A percentile compares a stretch with the other conserved stretches of the same genome.
phyloP scores from a whole-genome alignment of 2,888 invertebrate species.

The Ectemnius continuus region DNA sequence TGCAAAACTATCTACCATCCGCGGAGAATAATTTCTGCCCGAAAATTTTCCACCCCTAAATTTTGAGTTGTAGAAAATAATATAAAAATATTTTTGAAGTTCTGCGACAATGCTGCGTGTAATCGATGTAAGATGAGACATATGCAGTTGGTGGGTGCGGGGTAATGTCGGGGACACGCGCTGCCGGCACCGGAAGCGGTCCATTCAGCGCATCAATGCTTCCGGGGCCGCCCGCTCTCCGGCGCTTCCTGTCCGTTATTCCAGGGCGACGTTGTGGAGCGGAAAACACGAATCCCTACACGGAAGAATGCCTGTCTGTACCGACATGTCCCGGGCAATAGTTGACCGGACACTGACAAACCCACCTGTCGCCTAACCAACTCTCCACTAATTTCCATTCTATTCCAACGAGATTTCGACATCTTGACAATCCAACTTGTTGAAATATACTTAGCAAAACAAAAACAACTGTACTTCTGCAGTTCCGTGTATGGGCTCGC shows the following conservation, averaged over 20 bases:
- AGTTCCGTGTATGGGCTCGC: too few relatives aligned
- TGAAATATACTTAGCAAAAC: too few relatives aligned
- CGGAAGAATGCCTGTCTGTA: slow-evolving; percentile 21
- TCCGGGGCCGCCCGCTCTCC: slow-evolving; percentile 61
- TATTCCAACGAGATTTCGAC: not conserved
- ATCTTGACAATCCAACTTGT: too few relatives aligned
- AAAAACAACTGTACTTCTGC: too few relatives aligned
- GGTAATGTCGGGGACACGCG: too few relatives aligned
- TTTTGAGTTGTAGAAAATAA: not conserved
- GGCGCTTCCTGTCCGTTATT: slow-evolving; percentile 65
- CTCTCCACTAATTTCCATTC: not conserved
- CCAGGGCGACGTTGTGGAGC: slow-evolving; percentile 50
- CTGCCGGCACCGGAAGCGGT: slow-evolving; percentile 64
- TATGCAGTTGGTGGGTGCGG: too few relatives aligned
- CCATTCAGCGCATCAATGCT: slow-evolving; percentile 69
- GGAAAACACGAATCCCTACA: slow-evolving; percentile 51
- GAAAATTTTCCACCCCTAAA: not conserved
- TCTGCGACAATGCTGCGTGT: not conserved
- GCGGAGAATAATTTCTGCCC: not conserved
- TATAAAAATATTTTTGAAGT: not conserved
- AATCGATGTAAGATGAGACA: too few relatives aligned
- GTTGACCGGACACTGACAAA: not conserved
- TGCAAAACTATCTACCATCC: not conserved
- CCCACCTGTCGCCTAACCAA: not conserved
- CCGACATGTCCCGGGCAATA: slow-evolving; percentile 3